Evolutionary conservation across 2,797 vertebrate species (phyloP).

Genomic region (Mallotus villosus): DNA sequence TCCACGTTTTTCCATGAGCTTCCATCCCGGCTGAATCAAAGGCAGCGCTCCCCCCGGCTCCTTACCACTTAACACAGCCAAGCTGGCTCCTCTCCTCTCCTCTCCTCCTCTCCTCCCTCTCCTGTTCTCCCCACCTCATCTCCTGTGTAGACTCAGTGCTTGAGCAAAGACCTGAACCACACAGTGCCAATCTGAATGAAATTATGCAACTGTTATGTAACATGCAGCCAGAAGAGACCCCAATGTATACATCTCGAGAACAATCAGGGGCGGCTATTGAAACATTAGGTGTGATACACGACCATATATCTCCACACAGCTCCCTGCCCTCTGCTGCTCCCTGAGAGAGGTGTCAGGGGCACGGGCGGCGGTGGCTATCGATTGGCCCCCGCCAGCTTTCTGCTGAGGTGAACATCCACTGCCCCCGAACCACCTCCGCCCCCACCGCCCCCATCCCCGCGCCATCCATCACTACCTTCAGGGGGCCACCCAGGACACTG

Average conservation of each 20-base stretch:
- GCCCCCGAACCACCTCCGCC: too few relatives aligned
- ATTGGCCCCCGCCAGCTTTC: conserved; percentile 48
- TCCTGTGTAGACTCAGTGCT: conserved; percentile 42
- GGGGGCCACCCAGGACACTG: conserved; percentile 47
- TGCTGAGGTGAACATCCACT: conserved; percentile 66
- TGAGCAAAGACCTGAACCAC: conserved; percentile 50
- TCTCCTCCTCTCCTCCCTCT: background rate
- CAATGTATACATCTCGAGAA: conserved; percentile 8
- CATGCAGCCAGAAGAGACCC: conserved; percentile 35
- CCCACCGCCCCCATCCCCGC: conserved; percentile 17
- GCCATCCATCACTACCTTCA: conserved; percentile 61
- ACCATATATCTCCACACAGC: background rate
- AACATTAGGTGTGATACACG: too few relatives aligned
- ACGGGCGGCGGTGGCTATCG: conserved; percentile 38
- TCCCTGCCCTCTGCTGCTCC: conserved; percentile 6
- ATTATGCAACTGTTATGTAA: conserved; percentile 65
- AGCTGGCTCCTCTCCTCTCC: background rate
- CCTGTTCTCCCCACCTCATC: background rate
- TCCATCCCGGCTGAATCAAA: conserved; percentile 67
- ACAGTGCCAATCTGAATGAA: conserved; percentile 54
- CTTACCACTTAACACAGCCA: conserved; percentile 4
- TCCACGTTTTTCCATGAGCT: conserved; percentile 63
- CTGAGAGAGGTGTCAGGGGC: conserved; percentile 28
- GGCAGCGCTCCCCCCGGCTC: conserved; percentile 31
- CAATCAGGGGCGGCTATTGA: too few relatives aligned